These are phyloP conservation scores for Furcifer pardalis DNA, from an alignment of 2,797 vertebrate species.

Conservation along the genomic window DNA sequence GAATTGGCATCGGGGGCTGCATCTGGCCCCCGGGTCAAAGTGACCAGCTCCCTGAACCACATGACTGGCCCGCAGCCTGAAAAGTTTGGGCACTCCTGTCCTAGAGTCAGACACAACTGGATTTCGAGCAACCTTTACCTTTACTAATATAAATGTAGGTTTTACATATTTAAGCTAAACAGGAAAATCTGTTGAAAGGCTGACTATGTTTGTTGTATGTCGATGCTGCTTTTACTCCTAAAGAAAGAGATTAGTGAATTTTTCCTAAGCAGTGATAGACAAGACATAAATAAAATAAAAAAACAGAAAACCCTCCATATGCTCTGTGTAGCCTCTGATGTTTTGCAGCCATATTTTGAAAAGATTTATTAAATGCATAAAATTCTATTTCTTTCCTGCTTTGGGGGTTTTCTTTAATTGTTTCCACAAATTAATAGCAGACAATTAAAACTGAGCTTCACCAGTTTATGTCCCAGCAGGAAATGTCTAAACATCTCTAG, in stretches of 20 bases:
- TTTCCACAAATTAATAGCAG: conserved; percentile 63
- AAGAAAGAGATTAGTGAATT: neutral
- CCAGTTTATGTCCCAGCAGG: conserved; percentile 69
- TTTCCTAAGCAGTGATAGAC: conserved; percentile 34
- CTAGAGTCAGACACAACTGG: too few relatives aligned
- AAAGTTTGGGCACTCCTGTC: too few relatives aligned
- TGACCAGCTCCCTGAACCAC: too few relatives aligned
- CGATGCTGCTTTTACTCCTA: conserved; percentile 57
- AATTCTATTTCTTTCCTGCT: conserved; percentile 36
- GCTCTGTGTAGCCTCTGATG: neutral
- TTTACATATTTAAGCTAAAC: conserved; percentile 69
- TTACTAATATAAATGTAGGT: conserved; percentile 49
- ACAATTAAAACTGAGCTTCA: conserved; percentile 54
- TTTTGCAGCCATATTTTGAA: neutral
- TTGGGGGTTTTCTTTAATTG: conserved; percentile 56
- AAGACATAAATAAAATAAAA: conserved; percentile 16
- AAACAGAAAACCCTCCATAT: neutral
- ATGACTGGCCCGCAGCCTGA: too few relatives aligned
- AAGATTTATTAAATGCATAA: conserved; percentile 4
- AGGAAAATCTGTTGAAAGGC: conserved; percentile 61
- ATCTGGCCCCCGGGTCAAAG: too few relatives aligned
- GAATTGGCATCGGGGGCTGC: too few relatives aligned
- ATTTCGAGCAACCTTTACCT: too few relatives aligned
- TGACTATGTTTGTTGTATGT: conserved; percentile 56
- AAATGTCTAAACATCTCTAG: conserved; percentile 58